phyloP scores from a whole-genome alignment of 2,797 vertebrate genomes.

The Poecilia wingei region DNA sequence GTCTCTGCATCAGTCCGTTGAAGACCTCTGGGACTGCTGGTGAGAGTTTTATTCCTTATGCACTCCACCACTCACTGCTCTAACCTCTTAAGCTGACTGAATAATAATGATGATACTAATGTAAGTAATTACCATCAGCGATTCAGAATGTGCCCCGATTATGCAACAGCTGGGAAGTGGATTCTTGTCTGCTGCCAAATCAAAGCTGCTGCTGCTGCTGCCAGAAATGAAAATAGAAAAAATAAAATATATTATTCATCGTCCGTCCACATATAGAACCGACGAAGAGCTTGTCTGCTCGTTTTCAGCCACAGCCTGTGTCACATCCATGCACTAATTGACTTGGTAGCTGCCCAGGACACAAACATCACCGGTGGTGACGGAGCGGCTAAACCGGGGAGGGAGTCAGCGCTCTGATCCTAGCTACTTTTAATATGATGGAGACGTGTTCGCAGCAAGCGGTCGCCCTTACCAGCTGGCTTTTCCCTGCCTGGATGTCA shows the following conservation, averaged over 20 bases:
- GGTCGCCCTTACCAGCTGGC: slow-evolving; percentile 24
- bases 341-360: slow-evolving; percentile 32
- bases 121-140: slow-evolving; percentile 72
- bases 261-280: slow-evolving; percentile 35
- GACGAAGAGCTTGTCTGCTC: slow-evolving; percentile 27
- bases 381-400: slow-evolving; percentile 36
- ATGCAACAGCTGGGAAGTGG: slow-evolving; percentile 44
- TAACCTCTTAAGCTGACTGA: slow-evolving; percentile 61
- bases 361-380: slow-evolving; percentile 36
- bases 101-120: slow-evolving; percentile 70
- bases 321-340: slow-evolving; percentile 37
- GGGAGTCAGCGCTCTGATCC: slow-evolving; percentile 30
- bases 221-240: slow-evolving; percentile 35
- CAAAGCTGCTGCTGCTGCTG: slow-evolving; percentile 16
- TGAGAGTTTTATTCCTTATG: slow-evolving; percentile 41
- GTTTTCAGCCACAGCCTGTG: slow-evolving; percentile 34
- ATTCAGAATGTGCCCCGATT: slow-evolving; percentile 56
- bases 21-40: slow-evolving; percentile 29
- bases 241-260: slow-evolving; percentile 56
- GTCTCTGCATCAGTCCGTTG: slow-evolving; percentile 25
- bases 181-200: slow-evolving; percentile 34
- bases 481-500: slow-evolving; percentile 22
- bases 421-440: slow-evolving; percentile 37
- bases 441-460: slow-evolving; percentile 21
- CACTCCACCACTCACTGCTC: slow-evolving; percentile 55